Base-by-base conservation (phyloP, 2,113 vertebrate genomes). In the Passer montanus region DNA sequence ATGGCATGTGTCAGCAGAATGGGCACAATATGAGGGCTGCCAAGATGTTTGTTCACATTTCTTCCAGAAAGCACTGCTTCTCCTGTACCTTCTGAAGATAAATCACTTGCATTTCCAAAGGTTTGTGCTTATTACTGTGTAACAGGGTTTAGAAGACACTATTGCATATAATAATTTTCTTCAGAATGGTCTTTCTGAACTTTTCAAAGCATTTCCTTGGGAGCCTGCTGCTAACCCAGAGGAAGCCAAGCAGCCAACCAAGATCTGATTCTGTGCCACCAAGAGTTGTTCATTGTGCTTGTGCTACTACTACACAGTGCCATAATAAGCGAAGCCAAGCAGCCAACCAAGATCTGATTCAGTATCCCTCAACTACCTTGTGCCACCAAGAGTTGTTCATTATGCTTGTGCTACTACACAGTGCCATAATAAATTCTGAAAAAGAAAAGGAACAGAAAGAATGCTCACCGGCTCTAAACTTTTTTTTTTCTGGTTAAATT, bases 161-260 rank as follows among this genome's bases (percentile, higher is more conserved):
- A 12, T 33, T 58, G 28, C 26, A 31, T 21, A 31, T 55, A 31
- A 64, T 84, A 2, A 44, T 73, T 82, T 72, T 89, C 41, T 64
- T 94, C 76, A 35, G 33, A 94, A 73, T 23, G 62, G 50, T 82
- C 33, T 93, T 96, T 77, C 66, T 70, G 37, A 84, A 67, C 47
- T 79, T 53, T 89, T 62, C n/a, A 75, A 92, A 49, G 44, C n/a
- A 3, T 87, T 97, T 94, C 90, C 52, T 94, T 95, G 95, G 81
- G 31, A 96, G 41, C 44, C 70, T 70, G 62, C 30, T 86, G n/a
- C 46, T 84, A 84, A 68, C 10, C 88, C 58, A 33, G 53, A 64
- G 53, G 27, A 52, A 93, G 35, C 24, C 63, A 87, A 43, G 50
- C 94, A 87, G 39, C 39, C 70, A 89, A 53, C 27, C 11, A 60